A percentile compares a stretch with the other conserved stretches of the same genome.
These are phyloP conservation scores for Sebastes oblongus DNA, from an alignment of 2,797 vertebrate species.

Conservation along the genomic window DNA sequence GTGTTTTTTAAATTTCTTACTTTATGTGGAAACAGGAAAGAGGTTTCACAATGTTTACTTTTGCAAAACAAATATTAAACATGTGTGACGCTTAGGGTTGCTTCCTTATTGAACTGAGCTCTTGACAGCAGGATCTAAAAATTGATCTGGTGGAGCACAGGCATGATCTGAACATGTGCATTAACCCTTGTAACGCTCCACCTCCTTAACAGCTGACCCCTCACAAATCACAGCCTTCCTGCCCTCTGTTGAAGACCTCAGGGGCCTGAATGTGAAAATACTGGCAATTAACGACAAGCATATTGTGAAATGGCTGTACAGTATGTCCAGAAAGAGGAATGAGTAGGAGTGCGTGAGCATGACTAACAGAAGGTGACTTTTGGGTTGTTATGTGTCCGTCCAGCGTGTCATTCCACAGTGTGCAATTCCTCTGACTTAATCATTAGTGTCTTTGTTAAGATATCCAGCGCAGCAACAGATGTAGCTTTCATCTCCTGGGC, in stretches of 20 bases:
- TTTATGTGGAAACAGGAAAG: constrained; percentile 20
- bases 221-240: constrained; percentile 21
- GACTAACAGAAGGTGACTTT: constrained; percentile 13
- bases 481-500: constrained; percentile 44
- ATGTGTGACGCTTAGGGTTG: neutral
- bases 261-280: neutral
- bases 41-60: constrained; percentile 1
- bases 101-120: constrained; percentile 6
- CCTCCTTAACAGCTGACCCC: constrained; percentile 30
- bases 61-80: neutral
- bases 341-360: neutral
- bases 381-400: neutral
- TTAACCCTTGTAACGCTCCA: neutral
- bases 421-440: constrained; percentile 28
- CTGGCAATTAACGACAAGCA: neutral
- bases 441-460: constrained; percentile 39
- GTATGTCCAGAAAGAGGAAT: constrained; percentile 3
- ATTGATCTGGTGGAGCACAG: constrained; percentile 1
- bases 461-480: constrained; percentile 34
- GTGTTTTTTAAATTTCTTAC: neutral
- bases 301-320: neutral
- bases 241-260: constrained; percentile 18
- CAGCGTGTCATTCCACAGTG: neutral
- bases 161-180: constrained; percentile 23
- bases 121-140: neutral